Conservation (phyloP, 1,140 invertebrate species). For the Coboldia fuscipes region DNA sequence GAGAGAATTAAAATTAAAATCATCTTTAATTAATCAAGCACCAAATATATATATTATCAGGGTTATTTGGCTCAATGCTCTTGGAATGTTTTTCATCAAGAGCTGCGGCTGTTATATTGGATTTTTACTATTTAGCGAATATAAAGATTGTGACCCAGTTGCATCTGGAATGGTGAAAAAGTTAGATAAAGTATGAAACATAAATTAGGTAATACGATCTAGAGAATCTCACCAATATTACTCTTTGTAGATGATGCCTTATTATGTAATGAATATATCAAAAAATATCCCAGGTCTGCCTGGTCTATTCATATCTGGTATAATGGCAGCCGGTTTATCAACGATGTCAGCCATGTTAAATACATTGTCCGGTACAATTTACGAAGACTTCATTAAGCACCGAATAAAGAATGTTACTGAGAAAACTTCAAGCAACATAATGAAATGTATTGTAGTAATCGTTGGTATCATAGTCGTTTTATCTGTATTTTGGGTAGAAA, state of each 20-base stretch:
- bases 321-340: conserved; percentile 44
- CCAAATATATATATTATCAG: too few species aligned
- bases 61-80: too few species aligned
- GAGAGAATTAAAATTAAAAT: too few species aligned
- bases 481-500: conserved; percentile 25
- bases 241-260: conserved; percentile 17
- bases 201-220: neutral
- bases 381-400: conserved; percentile 34
- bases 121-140: conserved; percentile 33
- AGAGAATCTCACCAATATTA: neutral
- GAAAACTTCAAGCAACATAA: conserved; percentile 14
- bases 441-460: conserved; percentile 15
- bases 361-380: conserved; percentile 29
- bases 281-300: conserved; percentile 27
- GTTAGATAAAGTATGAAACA: conserved; percentile 23
- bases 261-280: conserved; percentile 36
- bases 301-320: conserved; percentile 46
- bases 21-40: too few species aligned
- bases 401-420: too few species aligned
- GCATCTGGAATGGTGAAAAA: conserved; percentile 17
- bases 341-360: conserved; percentile 24
- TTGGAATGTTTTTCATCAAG: conserved; percentile 16
- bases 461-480: conserved; percentile 22
- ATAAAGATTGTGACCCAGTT: conserved; percentile 37
- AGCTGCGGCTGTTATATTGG: conserved; percentile 21